phyloP scores from a whole-genome alignment of 1,140 invertebrate genomes.

The Cyclina sinensis region DNA sequence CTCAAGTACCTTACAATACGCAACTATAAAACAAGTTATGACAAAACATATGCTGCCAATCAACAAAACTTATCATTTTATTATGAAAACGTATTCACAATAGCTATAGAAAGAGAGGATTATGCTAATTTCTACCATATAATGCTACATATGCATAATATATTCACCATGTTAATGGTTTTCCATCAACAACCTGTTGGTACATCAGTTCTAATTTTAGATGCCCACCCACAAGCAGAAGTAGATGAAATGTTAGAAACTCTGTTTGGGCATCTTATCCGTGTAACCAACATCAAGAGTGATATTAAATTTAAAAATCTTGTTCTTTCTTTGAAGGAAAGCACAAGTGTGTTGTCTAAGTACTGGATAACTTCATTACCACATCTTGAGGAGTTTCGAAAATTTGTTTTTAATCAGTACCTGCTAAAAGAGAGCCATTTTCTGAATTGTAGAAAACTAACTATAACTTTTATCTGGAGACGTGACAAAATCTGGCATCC shows the following conservation, averaged over 20 bases:
- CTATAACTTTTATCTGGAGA: conserved; percentile 82
- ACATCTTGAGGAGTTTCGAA: conserved; percentile 79
- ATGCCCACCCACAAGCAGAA: conserved; percentile 79
- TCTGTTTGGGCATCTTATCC: conserved; percentile 72
- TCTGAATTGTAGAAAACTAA: conserved; percentile 74
- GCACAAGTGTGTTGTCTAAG: conserved; percentile 76
- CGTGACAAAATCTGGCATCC: conserved; percentile 83
- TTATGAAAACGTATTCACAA: conserved; percentile 56
- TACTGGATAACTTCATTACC: conserved; percentile 65
- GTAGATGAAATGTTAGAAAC: conserved; percentile 76
- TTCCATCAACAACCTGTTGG: conserved; percentile 75
- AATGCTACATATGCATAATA: conserved; percentile 82
- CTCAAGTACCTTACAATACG: conserved; percentile 9
- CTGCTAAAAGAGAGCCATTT: conserved; percentile 25
- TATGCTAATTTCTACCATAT: conserved; percentile 84
- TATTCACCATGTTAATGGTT: conserved; percentile 79
- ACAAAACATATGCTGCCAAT: neutral
- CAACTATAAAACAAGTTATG: neutral
- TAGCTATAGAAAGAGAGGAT: conserved; percentile 78
- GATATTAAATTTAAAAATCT: conserved; percentile 68
- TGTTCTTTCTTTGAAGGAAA: conserved; percentile 76
- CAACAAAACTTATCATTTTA: neutral
- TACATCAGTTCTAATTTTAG: conserved; percentile 78
- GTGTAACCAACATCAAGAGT: conserved; percentile 59
- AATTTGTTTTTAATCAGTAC: conserved; percentile 78